Conservation (phyloP, 92 coral and sea anemone genomes). For the Phenganax subtilis region DNA sequence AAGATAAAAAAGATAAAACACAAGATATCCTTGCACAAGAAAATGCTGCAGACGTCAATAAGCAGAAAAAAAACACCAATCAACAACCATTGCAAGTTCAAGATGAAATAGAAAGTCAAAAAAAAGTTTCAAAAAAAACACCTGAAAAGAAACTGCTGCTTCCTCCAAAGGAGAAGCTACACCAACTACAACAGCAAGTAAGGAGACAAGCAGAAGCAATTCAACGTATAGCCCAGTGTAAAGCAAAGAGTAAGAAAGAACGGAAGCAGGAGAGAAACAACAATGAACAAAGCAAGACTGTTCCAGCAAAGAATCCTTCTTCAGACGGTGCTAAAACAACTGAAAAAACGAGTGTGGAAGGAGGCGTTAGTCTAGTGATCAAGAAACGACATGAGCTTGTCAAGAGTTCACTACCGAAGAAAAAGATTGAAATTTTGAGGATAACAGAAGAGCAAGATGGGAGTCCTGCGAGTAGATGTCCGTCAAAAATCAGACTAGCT, state of each 20-base stretch:
- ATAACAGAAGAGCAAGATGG: neutral
- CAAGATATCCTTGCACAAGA: neutral
- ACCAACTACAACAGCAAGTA: conserved; percentile 20
- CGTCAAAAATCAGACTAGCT: conserved; percentile 1
- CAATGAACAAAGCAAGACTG: neutral
- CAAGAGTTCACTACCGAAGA: neutral
- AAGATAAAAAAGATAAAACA: neutral
- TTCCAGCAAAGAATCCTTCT: neutral
- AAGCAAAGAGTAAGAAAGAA: neutral
- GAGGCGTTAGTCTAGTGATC: neutral
- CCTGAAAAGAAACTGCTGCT: conserved; percentile 1
- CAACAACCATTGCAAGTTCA: neutral
- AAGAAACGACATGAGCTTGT: neutral
- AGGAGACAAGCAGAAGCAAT: conserved; percentile 22
- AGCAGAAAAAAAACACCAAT: neutral
- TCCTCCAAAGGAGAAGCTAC: conserved; percentile 18
- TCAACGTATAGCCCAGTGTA: conserved; percentile 2
- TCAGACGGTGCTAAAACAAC: neutral
- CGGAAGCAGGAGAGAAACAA: neutral
- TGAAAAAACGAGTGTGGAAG: neutral
- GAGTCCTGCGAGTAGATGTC: neutral
- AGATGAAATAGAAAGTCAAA: neutral
- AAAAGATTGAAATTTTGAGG: neutral
- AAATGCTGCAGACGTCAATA: neutral
- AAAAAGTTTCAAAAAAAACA: neutral